Percentiles rank a stretch among this genome's conserved stretches.
Evolutionary conservation across 2,797 vertebrate species (phyloP).

Genomic region (Perdix hodgsoniae): DNA sequence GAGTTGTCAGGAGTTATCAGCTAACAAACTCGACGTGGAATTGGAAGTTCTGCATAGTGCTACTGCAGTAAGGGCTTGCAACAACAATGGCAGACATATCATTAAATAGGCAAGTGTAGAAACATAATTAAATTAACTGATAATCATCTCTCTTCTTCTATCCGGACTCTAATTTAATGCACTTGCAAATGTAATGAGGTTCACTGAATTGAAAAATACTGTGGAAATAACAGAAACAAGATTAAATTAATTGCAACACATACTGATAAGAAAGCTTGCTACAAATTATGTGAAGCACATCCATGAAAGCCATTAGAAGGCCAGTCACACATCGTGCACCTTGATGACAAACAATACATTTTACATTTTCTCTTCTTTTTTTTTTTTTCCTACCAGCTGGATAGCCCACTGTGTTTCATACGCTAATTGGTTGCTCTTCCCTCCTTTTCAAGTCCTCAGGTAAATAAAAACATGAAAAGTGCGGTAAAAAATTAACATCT

Average conservation of each 20-base stretch:
- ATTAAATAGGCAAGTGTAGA: constrained; percentile 80
- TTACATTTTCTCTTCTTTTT: background rate
- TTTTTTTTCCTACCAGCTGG: background rate
- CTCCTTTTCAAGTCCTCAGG: background rate
- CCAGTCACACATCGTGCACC: constrained; percentile 40
- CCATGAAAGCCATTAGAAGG: constrained; percentile 58
- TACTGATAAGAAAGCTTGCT: constrained; percentile 79
- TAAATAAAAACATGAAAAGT: constrained; percentile 35
- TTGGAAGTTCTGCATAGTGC: constrained; percentile 65
- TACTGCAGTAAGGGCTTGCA: constrained; percentile 50
- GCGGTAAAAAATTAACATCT: background rate
- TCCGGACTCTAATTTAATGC: constrained; percentile 80
- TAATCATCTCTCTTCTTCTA: constrained; percentile 82
- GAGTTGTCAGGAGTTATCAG: constrained; percentile 72
- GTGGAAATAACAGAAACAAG: constrained; percentile 85
- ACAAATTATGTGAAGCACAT: constrained; percentile 48
- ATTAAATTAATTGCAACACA: constrained; percentile 85
- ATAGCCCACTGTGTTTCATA: background rate
- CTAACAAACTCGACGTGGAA: constrained; percentile 76
- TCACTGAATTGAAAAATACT: constrained; percentile 80
- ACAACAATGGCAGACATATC: constrained; percentile 79
- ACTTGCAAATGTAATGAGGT: constrained; percentile 83
- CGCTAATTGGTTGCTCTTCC: background rate
- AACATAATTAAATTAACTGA: constrained; percentile 86
- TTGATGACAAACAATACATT: constrained; percentile 61